phyloP scores from a whole-genome alignment of 2,113 vertebrate species.

The Chaetorhynchus papuensis region DNA sequence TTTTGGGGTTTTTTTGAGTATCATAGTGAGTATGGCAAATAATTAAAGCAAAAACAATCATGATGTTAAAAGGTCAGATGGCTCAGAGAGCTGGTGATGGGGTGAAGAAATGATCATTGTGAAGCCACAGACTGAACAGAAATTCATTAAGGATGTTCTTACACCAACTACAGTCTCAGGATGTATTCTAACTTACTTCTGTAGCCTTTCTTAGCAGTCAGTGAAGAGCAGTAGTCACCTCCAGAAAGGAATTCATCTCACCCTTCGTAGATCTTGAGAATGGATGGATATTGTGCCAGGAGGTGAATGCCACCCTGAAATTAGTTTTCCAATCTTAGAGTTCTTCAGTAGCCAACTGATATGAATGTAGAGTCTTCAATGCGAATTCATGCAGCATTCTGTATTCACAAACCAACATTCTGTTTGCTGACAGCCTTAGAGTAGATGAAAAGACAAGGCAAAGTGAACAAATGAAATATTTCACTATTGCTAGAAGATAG shows the following conservation, averaged over 20 bases:
- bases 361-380: background rate
- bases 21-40: background rate
- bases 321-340: background rate
- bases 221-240: background rate
- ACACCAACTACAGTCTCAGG: background rate
- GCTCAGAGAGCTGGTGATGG: background rate
- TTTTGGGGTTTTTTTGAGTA: background rate
- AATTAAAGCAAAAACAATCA: background rate
- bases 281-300: background rate
- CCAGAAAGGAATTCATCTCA: background rate
- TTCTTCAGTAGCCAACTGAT: background rate
- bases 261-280: background rate
- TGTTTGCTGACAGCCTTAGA: background rate
- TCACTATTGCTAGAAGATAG: background rate
- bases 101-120: background rate
- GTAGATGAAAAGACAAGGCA: constrained; percentile 4
- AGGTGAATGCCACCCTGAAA: background rate
- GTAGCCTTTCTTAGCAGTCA: background rate
- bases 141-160: background rate
- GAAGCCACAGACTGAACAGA: background rate
- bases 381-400: background rate
- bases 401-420: background rate
- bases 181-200: background rate
- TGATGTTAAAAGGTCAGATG: background rate
- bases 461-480: constrained; percentile 20